phyloP scores from a whole-genome alignment of 2,888 invertebrate genomes.

The Eulithis prunata region DNA sequence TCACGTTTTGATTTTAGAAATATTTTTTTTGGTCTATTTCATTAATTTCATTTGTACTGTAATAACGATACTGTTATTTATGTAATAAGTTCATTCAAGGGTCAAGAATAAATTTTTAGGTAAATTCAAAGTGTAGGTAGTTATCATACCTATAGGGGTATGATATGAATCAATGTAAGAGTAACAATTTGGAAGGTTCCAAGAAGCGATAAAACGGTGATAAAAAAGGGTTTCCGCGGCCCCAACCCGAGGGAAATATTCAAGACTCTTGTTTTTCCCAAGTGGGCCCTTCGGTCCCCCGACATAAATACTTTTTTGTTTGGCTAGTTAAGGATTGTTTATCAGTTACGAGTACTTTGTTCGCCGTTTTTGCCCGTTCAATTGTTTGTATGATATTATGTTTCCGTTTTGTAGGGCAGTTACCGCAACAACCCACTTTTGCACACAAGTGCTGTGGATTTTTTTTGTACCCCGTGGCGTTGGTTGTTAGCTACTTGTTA shows the following conservation, averaged over 20 bases:
- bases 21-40: too few species aligned
- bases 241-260: slow-evolving; percentile 28
- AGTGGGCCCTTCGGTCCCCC: slow-evolving; percentile 23
- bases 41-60: too few species aligned
- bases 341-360: slow-evolving; percentile 19
- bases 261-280: slow-evolving; percentile 17
- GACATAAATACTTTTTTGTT: slow-evolving; percentile 30
- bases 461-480: not conserved
- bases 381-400: slow-evolving; percentile 23
- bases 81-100: too few species aligned
- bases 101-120: not conserved
- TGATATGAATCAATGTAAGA: slow-evolving; percentile 30
- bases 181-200: slow-evolving; percentile 35
- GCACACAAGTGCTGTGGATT: not conserved
- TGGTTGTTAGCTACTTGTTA: too few species aligned
- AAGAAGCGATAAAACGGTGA: slow-evolving; percentile 37
- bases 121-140: not conserved
- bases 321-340: slow-evolving; percentile 25
- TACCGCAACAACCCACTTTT: not conserved
- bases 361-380: slow-evolving; percentile 18
- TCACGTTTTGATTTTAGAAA: too few species aligned
- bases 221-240: slow-evolving; percentile 36
- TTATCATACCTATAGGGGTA: not conserved
- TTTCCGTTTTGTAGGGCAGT: slow-evolving; percentile 7
- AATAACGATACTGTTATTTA: too few species aligned